Percentiles rank a stretch among this genome's conserved stretches.
phyloP scores from a whole-genome alignment of 2,797 vertebrate species.

The Takifugu rubripes region DNA sequence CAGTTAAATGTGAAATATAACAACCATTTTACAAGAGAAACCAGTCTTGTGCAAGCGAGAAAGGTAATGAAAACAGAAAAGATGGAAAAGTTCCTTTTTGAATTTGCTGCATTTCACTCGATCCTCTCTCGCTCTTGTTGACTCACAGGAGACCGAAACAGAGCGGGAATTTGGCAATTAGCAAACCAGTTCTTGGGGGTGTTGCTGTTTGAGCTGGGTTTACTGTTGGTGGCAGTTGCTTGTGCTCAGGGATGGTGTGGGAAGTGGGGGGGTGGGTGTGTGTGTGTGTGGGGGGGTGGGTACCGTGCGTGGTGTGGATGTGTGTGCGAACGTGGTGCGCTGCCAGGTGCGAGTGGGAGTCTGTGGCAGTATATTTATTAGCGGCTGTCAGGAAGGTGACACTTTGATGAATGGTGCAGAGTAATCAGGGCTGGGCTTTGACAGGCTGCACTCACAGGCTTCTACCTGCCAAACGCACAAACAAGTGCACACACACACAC shows the following conservation, averaged over 20 bases:
- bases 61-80: constrained; percentile 42
- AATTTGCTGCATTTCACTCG: constrained; percentile 10
- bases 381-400: constrained; percentile 98
- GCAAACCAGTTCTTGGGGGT: constrained; percentile 95
- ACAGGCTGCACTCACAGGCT: constrained; percentile 95
- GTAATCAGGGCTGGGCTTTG: constrained; percentile 92
- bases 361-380: constrained; percentile 99
- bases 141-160: constrained; percentile 89
- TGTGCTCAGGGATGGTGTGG: neutral
- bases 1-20: neutral
- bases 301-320: constrained; percentile 19
- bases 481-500: constrained; percentile 66
- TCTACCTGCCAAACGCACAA: constrained; percentile 87
- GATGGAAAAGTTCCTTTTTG: constrained; percentile 68
- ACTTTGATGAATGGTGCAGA: constrained; percentile 99
- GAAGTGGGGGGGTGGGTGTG: constrained; percentile 37
- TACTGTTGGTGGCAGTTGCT: constrained; percentile 48
- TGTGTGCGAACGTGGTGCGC: constrained; percentile 57
- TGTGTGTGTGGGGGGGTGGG: constrained; percentile 18
- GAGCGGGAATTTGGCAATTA: constrained; percentile 99
- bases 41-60: constrained; percentile 12
- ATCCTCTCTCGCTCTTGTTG: constrained; percentile 63
- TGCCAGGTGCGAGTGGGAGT: constrained; percentile 93
- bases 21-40: no score
- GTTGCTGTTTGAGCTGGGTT: constrained; percentile 77